Evolutionary conservation across 2,888 invertebrate genomes (phyloP), one percentile per base, ranked within the genome.

Genomic region (Melinopterus prodromus): DNA sequence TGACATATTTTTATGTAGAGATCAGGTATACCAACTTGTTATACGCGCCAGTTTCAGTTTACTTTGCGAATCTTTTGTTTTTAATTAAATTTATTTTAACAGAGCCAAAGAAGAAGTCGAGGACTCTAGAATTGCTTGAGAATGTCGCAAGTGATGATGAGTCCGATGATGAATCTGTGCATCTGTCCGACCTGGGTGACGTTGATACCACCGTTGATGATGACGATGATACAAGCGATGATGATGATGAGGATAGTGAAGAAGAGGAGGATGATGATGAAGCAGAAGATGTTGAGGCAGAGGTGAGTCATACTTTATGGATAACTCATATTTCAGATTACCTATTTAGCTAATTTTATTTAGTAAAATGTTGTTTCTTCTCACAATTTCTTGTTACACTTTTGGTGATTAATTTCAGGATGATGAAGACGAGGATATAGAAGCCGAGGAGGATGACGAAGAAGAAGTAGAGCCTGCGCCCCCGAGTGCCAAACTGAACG

Each of bases 261-360:
- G 84, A 83, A 0, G 89, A 88, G n/a, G 87, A 89, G 0, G 88
- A 88, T 0, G 88, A 89, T 0, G 89, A 91, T 0, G 90, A 89
- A 9, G 90, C 90, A 77, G 82, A 80, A 9, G 83, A 84, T 6
- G 83, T 81, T 6, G 82, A 84, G 12, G 84, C 84, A 53, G 86
- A 87, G 53, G 53, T 53, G 12, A 26, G 26, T 26, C 26, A 26
- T 26, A 26, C 2, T 26, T 26, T 26, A 26, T 26, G 26, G 2
- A 3, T 26, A 26, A 26, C 3, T 26, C 1, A 26, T 26, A 2
- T 26, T 26, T 1, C 3, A 26, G 26, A 3, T 26, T 26, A 26
- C 26, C 26, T 26, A 26, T 26, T 26, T 26, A 26, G 26, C 2
- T 26, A 26, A 3, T 26, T 26, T 26, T 26, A 26, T 26, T 26